Evolutionary conservation across 2,888 invertebrate species (phyloP).

Genomic region (Sympetrum striolatum): DNA sequence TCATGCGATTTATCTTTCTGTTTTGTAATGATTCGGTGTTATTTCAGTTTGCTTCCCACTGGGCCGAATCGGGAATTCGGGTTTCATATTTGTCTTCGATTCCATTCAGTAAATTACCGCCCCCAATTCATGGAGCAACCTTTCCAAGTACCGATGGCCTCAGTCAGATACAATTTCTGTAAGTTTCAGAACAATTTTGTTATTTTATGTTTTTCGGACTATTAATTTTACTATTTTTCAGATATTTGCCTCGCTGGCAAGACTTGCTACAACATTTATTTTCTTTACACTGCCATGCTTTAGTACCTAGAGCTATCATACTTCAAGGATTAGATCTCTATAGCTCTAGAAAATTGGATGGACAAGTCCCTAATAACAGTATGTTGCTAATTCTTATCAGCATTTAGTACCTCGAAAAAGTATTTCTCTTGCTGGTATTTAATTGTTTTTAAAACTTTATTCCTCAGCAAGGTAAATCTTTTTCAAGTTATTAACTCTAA

Average conservation of each 20-base stretch:
- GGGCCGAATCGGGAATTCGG: conserved; percentile 55
- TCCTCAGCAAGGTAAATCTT: too few species aligned
- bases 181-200: conserved; percentile 48
- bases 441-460: too few species aligned
- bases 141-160: conserved; percentile 55
- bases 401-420: too few species aligned
- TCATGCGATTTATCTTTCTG: too few species aligned
- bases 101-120: conserved; percentile 54
- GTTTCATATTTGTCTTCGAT: conserved; percentile 57
- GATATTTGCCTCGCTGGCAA: conserved; percentile 55
- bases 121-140: conserved; percentile 51
- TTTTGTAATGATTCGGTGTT: background rate
- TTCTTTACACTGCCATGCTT: conserved; percentile 55
- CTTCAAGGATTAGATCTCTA: conserved; percentile 55
- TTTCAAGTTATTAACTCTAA: too few species aligned
- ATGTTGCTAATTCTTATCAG: background rate
- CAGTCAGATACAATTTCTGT: conserved; percentile 57
- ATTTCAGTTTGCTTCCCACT: conserved; percentile 55
- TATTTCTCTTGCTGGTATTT: too few species aligned
- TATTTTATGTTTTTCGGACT: background rate
- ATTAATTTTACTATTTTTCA: conserved; percentile 50
- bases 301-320: conserved; percentile 55
- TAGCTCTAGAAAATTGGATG: conserved; percentile 50
- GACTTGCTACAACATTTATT: conserved; percentile 56
- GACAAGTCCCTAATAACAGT: conserved; percentile 47